Conservation (phyloP, 2,888 invertebrate species). For the Tachina fera region DNA sequence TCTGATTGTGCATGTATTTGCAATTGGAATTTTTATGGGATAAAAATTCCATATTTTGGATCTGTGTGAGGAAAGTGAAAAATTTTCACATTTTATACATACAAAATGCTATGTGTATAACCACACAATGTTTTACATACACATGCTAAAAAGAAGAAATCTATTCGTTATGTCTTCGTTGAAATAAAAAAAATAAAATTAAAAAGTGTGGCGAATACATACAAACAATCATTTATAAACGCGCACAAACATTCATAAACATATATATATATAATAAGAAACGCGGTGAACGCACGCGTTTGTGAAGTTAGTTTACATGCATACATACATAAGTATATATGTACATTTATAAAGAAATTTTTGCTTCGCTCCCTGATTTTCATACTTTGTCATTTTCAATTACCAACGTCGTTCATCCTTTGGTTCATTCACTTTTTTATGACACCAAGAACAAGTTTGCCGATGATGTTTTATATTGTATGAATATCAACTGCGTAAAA, state of each 20-base stretch:
- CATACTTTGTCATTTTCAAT: constrained; percentile 8
- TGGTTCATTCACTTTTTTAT: constrained; percentile 67
- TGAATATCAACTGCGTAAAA: constrained; percentile 60
- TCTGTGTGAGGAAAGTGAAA: constrained; percentile 75
- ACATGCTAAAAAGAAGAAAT: constrained; percentile 56
- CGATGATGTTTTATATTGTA: constrained; percentile 42
- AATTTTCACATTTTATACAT: constrained; percentile 79
- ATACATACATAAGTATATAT: constrained; percentile 78
- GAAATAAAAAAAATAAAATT: constrained; percentile 47
- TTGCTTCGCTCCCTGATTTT: constrained; percentile 34
- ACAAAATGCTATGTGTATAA: constrained; percentile 79
- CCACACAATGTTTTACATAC: constrained; percentile 69
- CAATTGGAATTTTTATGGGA: constrained; percentile 39
- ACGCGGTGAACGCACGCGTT: constrained; percentile 56
- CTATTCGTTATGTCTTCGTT: constrained; percentile 52
- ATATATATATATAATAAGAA: constrained; percentile 54
- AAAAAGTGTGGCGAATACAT: constrained; percentile 61
- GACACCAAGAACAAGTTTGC: constrained; percentile 34
- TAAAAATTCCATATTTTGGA: constrained; percentile 36
- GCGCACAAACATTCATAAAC: constrained; percentile 63
- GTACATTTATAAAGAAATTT: constrained; percentile 57
- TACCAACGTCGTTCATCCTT: constrained; percentile 36
- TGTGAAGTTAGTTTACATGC: constrained; percentile 40
- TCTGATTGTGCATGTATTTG: not conserved
- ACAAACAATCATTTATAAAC: constrained; percentile 64